A percentile compares a stretch with the other conserved stretches of the same genome.
Conservation (phyloP, 2,888 invertebrate species). For the Nomada lathburiana region DNA sequence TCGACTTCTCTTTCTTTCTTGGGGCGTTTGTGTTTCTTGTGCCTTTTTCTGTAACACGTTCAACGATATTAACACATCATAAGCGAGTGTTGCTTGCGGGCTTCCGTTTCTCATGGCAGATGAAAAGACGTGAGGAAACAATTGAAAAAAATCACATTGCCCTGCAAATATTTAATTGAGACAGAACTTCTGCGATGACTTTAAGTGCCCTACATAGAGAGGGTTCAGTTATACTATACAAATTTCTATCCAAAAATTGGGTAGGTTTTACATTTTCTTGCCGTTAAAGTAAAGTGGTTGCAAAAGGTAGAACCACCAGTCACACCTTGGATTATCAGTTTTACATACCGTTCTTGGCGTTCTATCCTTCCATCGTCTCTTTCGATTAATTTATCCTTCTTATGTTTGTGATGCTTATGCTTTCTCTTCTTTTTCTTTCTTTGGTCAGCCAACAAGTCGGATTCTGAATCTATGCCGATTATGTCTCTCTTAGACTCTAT, state of each 20-base stretch:
- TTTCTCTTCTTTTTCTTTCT: constrained; percentile 82
- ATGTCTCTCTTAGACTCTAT: constrained; percentile 75
- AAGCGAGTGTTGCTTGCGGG: too few species aligned
- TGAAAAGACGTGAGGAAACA: too few species aligned
- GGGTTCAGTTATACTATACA: too few species aligned
- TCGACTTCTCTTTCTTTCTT: constrained; percentile 78
- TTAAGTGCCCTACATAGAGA: too few species aligned
- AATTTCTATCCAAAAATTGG: too few species aligned
- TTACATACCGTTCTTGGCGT: constrained; percentile 75
- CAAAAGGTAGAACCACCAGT: too few species aligned
- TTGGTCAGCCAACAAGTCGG: constrained; percentile 77
- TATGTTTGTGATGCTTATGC: constrained; percentile 83
- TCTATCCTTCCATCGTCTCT: constrained; percentile 76
- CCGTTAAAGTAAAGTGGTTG: too few species aligned
- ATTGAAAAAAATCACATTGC: too few species aligned
- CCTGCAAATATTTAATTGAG: too few species aligned
- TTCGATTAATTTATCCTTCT: constrained; percentile 81
- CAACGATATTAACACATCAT: background rate
- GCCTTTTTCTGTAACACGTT: constrained; percentile 77
- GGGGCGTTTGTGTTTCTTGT: constrained; percentile 82
- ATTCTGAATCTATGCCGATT: constrained; percentile 75
- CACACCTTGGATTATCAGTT: background rate
- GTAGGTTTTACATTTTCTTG: too few species aligned
- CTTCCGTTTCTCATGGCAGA: too few species aligned
- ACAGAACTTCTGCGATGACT: too few species aligned